Percentiles rank a stretch among this genome's conserved stretches.
phyloP scores from a whole-genome alignment of 2,888 invertebrate species.

The Pachydiplax longipennis region DNA sequence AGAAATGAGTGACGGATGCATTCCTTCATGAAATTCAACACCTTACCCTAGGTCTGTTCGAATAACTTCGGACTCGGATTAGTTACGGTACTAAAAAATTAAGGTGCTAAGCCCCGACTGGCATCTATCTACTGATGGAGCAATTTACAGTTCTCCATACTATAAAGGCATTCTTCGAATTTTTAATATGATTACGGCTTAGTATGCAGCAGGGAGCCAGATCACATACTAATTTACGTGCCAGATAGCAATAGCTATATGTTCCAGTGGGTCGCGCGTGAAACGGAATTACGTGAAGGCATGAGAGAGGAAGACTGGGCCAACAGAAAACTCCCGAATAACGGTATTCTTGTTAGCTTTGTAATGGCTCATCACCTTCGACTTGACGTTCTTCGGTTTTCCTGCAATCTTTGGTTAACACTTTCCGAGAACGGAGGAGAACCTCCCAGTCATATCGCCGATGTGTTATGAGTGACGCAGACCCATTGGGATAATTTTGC shows the following conservation, averaged over 20 bases:
- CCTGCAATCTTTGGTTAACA: no score
- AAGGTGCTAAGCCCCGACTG: not conserved
- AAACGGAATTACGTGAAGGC: constrained; percentile 9
- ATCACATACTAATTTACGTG: not conserved
- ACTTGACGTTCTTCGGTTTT: no score
- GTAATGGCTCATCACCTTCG: not conserved
- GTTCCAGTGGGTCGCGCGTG: not conserved
- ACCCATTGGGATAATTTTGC: not conserved
- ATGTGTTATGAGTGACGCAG: not conserved
- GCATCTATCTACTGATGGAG: not conserved
- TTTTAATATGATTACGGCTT: not conserved
- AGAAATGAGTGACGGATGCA: constrained; percentile 8
- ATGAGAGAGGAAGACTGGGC: not conserved
- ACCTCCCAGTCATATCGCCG: not conserved
- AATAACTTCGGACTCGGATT: not conserved
- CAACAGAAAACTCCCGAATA: constrained; percentile 11
- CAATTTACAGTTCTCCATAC: not conserved
- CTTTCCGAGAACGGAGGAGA: no score
- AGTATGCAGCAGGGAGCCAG: not conserved
- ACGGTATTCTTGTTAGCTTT: constrained; percentile 4
- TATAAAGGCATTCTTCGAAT: not conserved
- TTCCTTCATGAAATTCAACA: not conserved
- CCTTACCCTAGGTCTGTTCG: not conserved
- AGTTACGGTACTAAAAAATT: constrained; percentile 22
- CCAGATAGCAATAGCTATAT: not conserved